Conservation (phyloP, 2,888 invertebrate species). For the Phragmatobia fuliginosa region DNA sequence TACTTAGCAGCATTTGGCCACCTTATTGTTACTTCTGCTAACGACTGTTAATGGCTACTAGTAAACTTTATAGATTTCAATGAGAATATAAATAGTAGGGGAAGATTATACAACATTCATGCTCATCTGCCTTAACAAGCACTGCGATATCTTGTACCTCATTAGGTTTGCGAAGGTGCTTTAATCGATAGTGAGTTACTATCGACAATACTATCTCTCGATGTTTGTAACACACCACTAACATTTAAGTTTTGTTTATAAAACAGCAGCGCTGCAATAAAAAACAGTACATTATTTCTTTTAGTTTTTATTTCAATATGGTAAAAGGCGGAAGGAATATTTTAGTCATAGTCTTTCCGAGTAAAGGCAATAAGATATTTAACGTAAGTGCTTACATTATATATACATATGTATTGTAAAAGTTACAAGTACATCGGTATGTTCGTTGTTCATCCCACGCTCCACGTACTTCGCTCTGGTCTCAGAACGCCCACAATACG, state of each 20-base stretch:
- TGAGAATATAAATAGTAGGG: neutral
- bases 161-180: neutral
- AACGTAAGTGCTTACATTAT: neutral
- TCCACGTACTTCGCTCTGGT: neutral
- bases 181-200: neutral
- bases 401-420: neutral
- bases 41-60: neutral
- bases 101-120: neutral
- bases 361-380: neutral
- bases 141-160: neutral
- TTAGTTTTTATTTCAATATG: neutral
- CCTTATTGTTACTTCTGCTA: constrained; percentile 5
- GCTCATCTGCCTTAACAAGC: neutral
- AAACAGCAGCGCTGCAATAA: too few species aligned
- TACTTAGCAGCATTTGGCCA: neutral
- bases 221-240: neutral
- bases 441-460: neutral
- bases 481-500: constrained; percentile 3
- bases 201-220: neutral
- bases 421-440: constrained; percentile 1
- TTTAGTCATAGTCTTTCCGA: neutral
- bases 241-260: neutral
- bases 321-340: neutral
- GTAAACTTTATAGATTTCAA: neutral
- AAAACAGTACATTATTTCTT: too few species aligned